Evolutionary conservation across 2,888 invertebrate genomes (phyloP).

Genomic region (Embidobia sp.): DNA sequence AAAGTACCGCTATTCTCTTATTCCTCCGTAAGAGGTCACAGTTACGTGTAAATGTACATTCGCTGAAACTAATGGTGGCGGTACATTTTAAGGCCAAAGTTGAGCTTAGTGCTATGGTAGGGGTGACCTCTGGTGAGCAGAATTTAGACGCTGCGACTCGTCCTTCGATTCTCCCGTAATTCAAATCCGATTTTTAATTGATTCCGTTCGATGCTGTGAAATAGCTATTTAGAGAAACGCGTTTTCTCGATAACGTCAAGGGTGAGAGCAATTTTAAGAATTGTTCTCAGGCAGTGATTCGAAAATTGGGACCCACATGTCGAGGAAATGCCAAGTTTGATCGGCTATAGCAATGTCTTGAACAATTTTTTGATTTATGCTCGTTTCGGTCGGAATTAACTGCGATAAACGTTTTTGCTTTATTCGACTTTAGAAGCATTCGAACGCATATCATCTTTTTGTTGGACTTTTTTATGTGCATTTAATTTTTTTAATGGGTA

Average conservation of each 20-base stretch:
- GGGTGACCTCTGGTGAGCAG: constrained; percentile 63
- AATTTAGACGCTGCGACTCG: constrained; percentile 24
- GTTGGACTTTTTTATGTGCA: background rate
- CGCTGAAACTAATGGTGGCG: constrained; percentile 44
- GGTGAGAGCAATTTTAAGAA: constrained; percentile 8
- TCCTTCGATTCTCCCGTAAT: constrained; percentile 13
- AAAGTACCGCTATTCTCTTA: constrained; percentile 48
- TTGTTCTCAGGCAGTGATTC: background rate
- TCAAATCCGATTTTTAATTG: constrained; percentile 10
- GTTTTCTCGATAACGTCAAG: background rate
- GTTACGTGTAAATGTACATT: constrained; percentile 48
- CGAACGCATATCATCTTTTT: constrained; percentile 26
- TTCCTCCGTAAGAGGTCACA: constrained; percentile 62
- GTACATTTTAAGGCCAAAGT: constrained; percentile 54
- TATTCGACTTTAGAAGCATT: background rate
- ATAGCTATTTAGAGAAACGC: background rate
- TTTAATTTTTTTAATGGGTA: constrained; percentile 10
- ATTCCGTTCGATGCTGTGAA: background rate
- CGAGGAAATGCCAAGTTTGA: background rate
- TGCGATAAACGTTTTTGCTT: constrained; percentile 3
- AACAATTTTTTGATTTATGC: constrained; percentile 5
- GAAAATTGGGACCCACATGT: too few relatives aligned
- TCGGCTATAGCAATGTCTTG: background rate
- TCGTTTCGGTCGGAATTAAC: background rate
- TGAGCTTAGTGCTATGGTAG: constrained; percentile 56